Evolutionary conservation across 2,113 vertebrate genomes (phyloP).

Genomic region (Dromas ardeola): DNA sequence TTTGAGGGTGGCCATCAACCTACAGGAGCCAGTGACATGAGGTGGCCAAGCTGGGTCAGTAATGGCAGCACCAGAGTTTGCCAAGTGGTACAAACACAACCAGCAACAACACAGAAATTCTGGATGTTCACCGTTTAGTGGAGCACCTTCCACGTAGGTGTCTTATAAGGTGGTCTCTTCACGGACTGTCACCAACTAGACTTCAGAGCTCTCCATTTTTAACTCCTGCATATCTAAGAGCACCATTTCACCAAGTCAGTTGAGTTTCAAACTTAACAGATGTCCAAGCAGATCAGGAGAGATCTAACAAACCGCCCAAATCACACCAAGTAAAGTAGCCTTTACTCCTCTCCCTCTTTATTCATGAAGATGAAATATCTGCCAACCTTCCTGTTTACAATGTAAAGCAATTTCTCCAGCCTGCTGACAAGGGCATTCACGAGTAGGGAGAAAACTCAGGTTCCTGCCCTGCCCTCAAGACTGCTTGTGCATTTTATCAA

Average conservation of each 20-base stretch:
- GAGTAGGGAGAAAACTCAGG: neutral
- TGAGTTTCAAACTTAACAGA: neutral
- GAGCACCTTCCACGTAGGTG: neutral
- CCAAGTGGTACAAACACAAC: fast-evolving
- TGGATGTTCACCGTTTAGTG: neutral
- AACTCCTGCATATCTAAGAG: neutral
- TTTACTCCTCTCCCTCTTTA: neutral
- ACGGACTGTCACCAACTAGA: neutral
- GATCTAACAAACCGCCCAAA: neutral
- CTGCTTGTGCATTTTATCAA: neutral
- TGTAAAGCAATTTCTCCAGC: neutral
- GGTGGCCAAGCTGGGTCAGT: neutral
- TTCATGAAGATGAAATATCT: neutral
- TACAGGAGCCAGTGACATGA: fast-evolving
- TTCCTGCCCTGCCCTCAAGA: neutral
- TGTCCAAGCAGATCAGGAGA: neutral
- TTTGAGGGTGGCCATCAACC: neutral
- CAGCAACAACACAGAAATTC: neutral
- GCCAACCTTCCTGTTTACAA: neutral
- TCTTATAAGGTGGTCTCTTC: neutral
- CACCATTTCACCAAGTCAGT: neutral
- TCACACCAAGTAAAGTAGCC: neutral
- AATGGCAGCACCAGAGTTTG: neutral
- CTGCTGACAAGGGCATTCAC: neutral
- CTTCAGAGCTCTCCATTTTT: neutral